phyloP scores from a whole-genome alignment of 2,888 invertebrate species.

The Sarcophaga subvicina region DNA sequence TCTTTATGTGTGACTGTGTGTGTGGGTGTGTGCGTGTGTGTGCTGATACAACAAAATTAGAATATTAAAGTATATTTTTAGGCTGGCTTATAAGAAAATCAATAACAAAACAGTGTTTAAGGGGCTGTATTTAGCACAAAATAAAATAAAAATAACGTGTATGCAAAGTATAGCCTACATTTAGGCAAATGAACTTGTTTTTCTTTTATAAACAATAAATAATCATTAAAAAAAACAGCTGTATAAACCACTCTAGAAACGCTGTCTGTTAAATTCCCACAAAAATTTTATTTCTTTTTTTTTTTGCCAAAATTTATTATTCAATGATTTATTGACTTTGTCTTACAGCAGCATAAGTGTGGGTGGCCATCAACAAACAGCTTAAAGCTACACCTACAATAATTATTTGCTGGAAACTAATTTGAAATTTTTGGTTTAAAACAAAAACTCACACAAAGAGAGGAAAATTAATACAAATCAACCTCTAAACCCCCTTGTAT shows the following conservation, averaged over 20 bases:
- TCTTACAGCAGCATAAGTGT: background rate
- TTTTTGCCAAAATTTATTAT: slow-evolving; percentile 12
- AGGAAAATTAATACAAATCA: too few relatives aligned
- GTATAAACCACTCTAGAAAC: background rate
- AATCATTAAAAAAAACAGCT: background rate
- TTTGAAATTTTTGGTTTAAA: background rate
- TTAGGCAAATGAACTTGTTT: slow-evolving; percentile 16
- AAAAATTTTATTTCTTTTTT: background rate
- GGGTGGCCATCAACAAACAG: background rate
- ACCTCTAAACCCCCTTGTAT: too few relatives aligned
- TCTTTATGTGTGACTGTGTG: background rate
- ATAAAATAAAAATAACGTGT: background rate
- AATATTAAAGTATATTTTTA: background rate
- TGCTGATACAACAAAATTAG: background rate
- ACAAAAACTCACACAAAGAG: background rate
- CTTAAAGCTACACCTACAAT: slow-evolving; percentile 19
- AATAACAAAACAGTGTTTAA: too few relatives aligned
- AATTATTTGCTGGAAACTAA: background rate
- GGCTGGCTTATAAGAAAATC: background rate
- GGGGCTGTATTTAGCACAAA: background rate
- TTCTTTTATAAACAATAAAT: background rate
- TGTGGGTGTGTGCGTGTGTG: too few relatives aligned
- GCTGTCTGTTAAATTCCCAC: background rate
- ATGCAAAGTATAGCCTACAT: background rate
- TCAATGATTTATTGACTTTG: background rate